A percentile compares a stretch with the other conserved stretches of the same genome.
Evolutionary conservation across 2,113 vertebrate species (phyloP).

Genomic region (Cyanocitta stelleri): DNA sequence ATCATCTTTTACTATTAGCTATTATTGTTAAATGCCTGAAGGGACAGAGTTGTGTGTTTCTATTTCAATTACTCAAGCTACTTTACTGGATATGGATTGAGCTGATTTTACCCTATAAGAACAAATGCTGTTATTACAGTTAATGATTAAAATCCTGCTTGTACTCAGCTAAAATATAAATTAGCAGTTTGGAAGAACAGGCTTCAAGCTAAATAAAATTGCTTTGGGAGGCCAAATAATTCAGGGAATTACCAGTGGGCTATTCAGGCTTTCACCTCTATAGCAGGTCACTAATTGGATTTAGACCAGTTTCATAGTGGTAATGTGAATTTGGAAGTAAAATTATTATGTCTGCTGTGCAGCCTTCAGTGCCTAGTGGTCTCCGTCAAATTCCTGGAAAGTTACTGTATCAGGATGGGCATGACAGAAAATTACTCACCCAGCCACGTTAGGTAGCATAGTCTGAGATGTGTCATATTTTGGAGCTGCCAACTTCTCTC

Average conservation of each 20-base stretch:
- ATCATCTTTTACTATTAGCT: slow-evolving; percentile 47
- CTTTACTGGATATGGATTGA: slow-evolving; percentile 40
- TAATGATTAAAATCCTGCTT: slow-evolving; percentile 61
- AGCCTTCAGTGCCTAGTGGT: neutral
- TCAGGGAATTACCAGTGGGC: slow-evolving; percentile 38
- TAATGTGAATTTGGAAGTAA: slow-evolving; percentile 26
- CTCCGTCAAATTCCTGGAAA: neutral
- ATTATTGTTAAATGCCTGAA: slow-evolving; percentile 28
- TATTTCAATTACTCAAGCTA: slow-evolving; percentile 40
- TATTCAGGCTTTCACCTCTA: slow-evolving; percentile 38
- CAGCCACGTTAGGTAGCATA: neutral
- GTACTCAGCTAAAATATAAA: slow-evolving; percentile 56
- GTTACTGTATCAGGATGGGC: neutral
- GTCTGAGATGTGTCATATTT: neutral
- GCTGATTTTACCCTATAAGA: slow-evolving; percentile 48
- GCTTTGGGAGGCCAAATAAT: slow-evolving; percentile 57
- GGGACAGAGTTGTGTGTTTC: slow-evolving; percentile 2
- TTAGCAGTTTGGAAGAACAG: slow-evolving; percentile 47
- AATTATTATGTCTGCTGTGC: neutral
- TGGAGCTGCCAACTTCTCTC: neutral
- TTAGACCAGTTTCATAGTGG: slow-evolving; percentile 13
- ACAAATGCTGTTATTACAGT: slow-evolving; percentile 54
- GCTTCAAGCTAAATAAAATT: slow-evolving; percentile 65
- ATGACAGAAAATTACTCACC: neutral
- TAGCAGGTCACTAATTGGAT: slow-evolving; percentile 59